Conservation (phyloP, 2,797 vertebrate genomes). For the Pterois miles region DNA sequence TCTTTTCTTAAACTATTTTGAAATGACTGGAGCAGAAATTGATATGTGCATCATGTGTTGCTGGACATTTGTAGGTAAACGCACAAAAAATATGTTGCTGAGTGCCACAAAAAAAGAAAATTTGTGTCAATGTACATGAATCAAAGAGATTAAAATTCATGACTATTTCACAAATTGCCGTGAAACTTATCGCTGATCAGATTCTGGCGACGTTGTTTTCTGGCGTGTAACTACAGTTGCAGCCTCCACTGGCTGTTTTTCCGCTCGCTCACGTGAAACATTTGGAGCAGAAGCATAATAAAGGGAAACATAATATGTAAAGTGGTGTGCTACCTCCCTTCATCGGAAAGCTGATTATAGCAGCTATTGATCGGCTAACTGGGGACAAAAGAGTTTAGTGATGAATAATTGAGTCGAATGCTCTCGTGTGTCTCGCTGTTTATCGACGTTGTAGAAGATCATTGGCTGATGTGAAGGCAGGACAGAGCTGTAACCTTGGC, state of each 20-base stretch:
- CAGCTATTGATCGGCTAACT: slow-evolving; percentile 42
- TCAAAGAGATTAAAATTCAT: too few relatives aligned
- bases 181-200: too few relatives aligned
- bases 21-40: too few relatives aligned
- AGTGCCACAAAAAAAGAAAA: too few relatives aligned
- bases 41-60: too few relatives aligned
- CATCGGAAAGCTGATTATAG: slow-evolving; percentile 38
- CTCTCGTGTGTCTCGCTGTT: slow-evolving; percentile 27
- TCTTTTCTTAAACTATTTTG: too few relatives aligned
- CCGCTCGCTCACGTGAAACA: neutral
- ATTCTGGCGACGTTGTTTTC: too few relatives aligned
- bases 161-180: too few relatives aligned
- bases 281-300: neutral
- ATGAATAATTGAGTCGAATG: slow-evolving; percentile 61
- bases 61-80: too few relatives aligned
- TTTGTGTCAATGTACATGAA: too few relatives aligned
- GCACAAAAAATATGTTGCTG: too few relatives aligned
- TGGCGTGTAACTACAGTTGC: too few relatives aligned
- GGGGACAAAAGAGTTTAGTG: slow-evolving; percentile 43
- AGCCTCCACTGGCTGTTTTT: neutral
- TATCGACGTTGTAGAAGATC: slow-evolving; percentile 30
- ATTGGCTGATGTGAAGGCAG: slow-evolving; percentile 32
- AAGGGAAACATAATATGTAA: neutral
- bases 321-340: neutral
- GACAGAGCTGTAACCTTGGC: slow-evolving; percentile 21